These are phyloP conservation scores for Lacerta viridis DNA, from an alignment of 2,797 vertebrate genomes.

Conservation along the genomic window DNA sequence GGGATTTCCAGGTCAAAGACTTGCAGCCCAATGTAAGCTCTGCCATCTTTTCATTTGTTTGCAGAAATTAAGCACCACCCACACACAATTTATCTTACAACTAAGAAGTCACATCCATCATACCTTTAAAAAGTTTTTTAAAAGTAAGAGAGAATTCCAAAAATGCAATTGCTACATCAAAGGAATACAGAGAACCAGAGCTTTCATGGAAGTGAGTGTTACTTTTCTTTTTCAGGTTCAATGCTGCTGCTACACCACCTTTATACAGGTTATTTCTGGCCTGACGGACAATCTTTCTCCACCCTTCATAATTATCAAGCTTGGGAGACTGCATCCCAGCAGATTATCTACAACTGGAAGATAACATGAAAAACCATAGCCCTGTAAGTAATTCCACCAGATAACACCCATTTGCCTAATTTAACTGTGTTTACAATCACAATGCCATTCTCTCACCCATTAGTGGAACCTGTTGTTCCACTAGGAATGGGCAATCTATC, in stretches of 20 bases:
- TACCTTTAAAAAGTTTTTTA: conserved; percentile 35
- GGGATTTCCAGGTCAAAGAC: not conserved
- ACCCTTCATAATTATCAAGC: conserved; percentile 55
- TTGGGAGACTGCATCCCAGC: conserved; percentile 64
- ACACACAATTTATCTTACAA: not conserved
- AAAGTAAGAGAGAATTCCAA: conserved; percentile 10
- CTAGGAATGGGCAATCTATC: conserved; percentile 40
- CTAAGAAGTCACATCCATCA: conserved; percentile 35
- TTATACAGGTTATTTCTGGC: conserved; percentile 17
- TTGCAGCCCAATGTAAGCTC: not conserved
- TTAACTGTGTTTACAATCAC: conserved; percentile 50
- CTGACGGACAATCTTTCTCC: not conserved
- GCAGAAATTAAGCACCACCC: not conserved
- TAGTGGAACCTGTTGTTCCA: conserved; percentile 34
- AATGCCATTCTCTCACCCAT: conserved; percentile 33
- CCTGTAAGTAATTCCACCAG: conserved; percentile 51
- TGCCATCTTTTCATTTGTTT: not conserved
- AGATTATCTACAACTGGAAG: conserved; percentile 60
- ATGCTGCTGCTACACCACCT: conserved; percentile 50
- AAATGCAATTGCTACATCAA: conserved; percentile 45
- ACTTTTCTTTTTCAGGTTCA: conserved; percentile 40
- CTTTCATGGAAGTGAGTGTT: conserved; percentile 46
- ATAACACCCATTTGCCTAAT: conserved; percentile 49
- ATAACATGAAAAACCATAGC: conserved; percentile 61
- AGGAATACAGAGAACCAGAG: conserved; percentile 48